Base-by-base conservation (phyloP, 53 echinoderm and acorn worm species). In the Paelopatides confundens region DNA sequence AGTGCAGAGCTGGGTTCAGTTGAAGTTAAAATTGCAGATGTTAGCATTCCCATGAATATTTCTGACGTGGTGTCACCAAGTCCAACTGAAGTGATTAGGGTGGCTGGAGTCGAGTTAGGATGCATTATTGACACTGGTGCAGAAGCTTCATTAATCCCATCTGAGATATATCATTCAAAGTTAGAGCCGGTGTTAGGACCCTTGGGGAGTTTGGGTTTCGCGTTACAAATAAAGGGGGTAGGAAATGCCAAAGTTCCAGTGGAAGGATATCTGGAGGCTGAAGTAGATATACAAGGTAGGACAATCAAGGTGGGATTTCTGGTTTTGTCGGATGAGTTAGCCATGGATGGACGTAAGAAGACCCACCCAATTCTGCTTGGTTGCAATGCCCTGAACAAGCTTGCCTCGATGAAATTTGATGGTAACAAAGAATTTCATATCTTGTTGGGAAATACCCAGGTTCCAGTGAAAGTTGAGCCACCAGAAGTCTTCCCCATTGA, bases 51-150 rank as follows among this genome's bases (percentile, higher is more conserved):
- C 1, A 32, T 18, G 3, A 24, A 0, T 31, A 15, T 74, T 18
- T 26, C 35, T 14, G 18, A 88, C 35, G 71, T 89, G n/a, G 62
- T 84, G 26, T 52, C 46, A 4, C 83, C 31, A 34, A 58, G 85
- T 31, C 85, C 89, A 26, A 70, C 62, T 47, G 76, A 81, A 85
- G 49, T 30, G 46, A 85, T 89, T 35, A 5, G 17, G 64, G 26
- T 90, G 21, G 71, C 85, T 63, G 76, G 85, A 48, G 90, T 76
- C 17, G 48, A 38, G 17, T 64, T 54, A n/a, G 65, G 76, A 18
- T 85, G 90, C 23, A 23, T 90, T 18, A 48, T 90, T 23, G 90
- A 90, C 40, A 71, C n/a, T n/a, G n/a, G n/a, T n/a, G n/a, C n/a
- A n/a, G n/a, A n/a, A n/a, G n/a, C n/a, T n/a, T n/a, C 85, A 0